phyloP scores from a whole-genome alignment of 2,797 vertebrate species.

The Peromyscus aztecus region DNA sequence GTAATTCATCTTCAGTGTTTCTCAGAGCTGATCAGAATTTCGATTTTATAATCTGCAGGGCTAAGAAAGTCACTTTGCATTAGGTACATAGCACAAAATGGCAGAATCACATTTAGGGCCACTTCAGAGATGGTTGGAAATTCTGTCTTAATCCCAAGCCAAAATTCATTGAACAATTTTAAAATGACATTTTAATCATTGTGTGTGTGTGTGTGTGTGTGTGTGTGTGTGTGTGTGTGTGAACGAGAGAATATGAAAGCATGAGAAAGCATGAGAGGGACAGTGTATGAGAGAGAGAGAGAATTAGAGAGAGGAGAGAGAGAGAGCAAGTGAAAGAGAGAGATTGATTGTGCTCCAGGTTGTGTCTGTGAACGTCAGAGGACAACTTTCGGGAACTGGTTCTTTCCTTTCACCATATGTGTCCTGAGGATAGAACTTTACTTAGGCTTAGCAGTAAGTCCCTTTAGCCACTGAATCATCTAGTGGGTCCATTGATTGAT shows the following conservation, averaged over 20 bases:
- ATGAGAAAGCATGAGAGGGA: too few species aligned
- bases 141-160: background rate
- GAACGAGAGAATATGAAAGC: background rate
- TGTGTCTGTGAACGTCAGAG: background rate
- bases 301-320: background rate
- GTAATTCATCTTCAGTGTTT: background rate
- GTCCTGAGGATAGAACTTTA: background rate
- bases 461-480: background rate
- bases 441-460: too few species aligned
- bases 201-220: background rate
- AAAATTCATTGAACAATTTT: background rate
- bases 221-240: too few species aligned
- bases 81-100: background rate
- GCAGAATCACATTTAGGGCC: background rate
- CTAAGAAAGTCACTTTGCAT: background rate
- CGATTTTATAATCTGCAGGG: background rate
- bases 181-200: background rate
- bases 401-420: background rate
- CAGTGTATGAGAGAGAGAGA: background rate
- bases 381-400: background rate
- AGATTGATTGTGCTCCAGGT: background rate
- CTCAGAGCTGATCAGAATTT: background rate
- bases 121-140: background rate
- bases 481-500: background rate
- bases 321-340: background rate